Evolutionary conservation across 2,888 invertebrate species (phyloP), one percentile per base, ranked within the genome.

Genomic region (Crematogaster levior): DNA sequence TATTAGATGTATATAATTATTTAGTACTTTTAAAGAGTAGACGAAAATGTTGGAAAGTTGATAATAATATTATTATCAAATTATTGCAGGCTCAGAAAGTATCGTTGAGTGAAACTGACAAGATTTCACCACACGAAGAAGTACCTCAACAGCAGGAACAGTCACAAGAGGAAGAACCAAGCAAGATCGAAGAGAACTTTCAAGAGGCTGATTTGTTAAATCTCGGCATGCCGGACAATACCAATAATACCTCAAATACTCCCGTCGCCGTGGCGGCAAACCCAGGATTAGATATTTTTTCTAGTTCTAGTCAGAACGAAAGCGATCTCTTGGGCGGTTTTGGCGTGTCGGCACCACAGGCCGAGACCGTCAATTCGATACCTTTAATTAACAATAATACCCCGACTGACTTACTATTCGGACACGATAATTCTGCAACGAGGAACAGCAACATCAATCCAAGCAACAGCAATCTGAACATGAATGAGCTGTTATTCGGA

Each of bases 151-250:
- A 70, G 9, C 53, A 34, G 7, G 85, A 88, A 12, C 60, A 61
- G 7, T n/a, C 7, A 27, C 46, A 77, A 0, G 85, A 85, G 15
- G 81, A 89, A n/a, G 87, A 51, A 3, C 15, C 30, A 58, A 40
- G 2, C 27, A 43, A 21, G 7, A 86, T 83, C 10, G 83, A 86
- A 12, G 84, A 85, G 0, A 61, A 83, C 24, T 90, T 93, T 46
- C 90, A 90, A 30, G 94, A 94, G 81, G 94, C 94, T 4, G 94
- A 94, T 89, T 84, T 95, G 46, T 86, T 95, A 43, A 94, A 95
- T 81, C 90, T 94, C 5, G 94, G 94, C 43, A 88, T 88, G 82
- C 84, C 92, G 3, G 89, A 87, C 2, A 82, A 85, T 24, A 86
- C 82, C 70, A 70, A 82, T 81, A 87, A 84, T 85, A 86, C 84